Evolutionary conservation across 2,888 invertebrate genomes (phyloP), one percentile per base, ranked within the genome.

Genomic region (Campopleginae sp.): DNA sequence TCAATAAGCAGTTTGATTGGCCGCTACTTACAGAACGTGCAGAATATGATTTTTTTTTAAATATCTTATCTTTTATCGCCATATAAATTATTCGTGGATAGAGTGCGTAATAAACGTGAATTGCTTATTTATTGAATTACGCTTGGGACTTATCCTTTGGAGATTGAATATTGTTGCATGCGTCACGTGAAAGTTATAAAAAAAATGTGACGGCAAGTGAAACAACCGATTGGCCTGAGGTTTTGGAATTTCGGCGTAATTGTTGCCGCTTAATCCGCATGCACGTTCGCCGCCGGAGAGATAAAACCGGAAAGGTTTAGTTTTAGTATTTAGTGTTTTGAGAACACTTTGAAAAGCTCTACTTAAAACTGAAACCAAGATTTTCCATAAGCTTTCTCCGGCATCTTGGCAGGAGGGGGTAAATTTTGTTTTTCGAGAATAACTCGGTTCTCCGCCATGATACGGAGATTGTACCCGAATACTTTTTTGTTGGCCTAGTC

Each of bases 11-110:
- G 19, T 19, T 75, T 58, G n/a, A 75, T 63, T 63, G 44, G 8
- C 12, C 75, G 46, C 42, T 19, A 63, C 12, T 74, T 1, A 27
- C 44, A 46, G 44, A 61, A 75, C 19, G 63, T 61, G 31, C 10
- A 23, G 17, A 31, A 46, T 38, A 23, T 58, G 17, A 42, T 46
- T 19, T 31, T n/a, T 51, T 31, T 63, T n/a, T 17, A 10, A 10
- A 31, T n/a, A 63, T 75, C 61, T 75, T 63, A 75, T 75, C 46
- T n/a, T 44, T 70, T 51, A 51, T 70, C 48, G 46, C n/a, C 31
- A 33, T 61, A 61, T 75, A 63, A 75, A 75, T 61, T 63, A 17
- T 63, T n/a, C 8, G 31, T 33, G 1, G 17, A 48, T 51, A n/a
- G 33, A 33, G 33, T 33, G 48, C 33, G 31, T 17, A 48, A 48